These are phyloP conservation scores for Zygogramma bicolorata DNA, from an alignment of 2,888 invertebrate species.

Conservation along the genomic window DNA sequence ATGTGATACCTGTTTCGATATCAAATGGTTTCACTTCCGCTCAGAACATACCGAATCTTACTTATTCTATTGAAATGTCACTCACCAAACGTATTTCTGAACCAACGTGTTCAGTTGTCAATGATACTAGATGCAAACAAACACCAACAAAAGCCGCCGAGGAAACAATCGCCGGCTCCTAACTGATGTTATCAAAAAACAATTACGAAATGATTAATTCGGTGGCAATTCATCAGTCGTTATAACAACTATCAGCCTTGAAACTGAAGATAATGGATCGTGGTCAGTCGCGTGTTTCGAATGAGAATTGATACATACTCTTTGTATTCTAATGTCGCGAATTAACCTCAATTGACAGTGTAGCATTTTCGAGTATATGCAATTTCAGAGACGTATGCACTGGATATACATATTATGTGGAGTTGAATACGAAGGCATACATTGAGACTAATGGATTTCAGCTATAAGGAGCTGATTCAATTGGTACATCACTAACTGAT, in stretches of 20 bases:
- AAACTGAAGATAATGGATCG: neutral
- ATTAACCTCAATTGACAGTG: neutral
- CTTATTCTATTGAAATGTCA: too few species aligned
- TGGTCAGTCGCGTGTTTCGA: neutral
- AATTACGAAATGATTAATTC: neutral
- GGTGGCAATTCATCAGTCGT: neutral
- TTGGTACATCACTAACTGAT: too few species aligned
- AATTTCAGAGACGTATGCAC: neutral
- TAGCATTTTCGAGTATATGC: neutral
- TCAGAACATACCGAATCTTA: too few species aligned
- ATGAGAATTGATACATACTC: neutral
- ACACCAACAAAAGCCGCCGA: neutral
- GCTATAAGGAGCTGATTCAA: too few species aligned
- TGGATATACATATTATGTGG: neutral
- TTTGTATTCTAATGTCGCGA: neutral
- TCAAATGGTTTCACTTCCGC: too few species aligned
- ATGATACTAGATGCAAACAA: neutral
- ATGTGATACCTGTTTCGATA: too few species aligned
- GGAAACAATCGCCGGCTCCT: neutral
- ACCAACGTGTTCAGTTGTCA: neutral
- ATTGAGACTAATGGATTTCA: too few species aligned
- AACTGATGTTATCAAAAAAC: neutral
- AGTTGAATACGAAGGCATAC: neutral
- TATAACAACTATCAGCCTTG: neutral
- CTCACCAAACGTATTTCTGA: neutral